Base-by-base conservation (phyloP, 2,113 vertebrate genomes). In the Dermatemys mawii region DNA sequence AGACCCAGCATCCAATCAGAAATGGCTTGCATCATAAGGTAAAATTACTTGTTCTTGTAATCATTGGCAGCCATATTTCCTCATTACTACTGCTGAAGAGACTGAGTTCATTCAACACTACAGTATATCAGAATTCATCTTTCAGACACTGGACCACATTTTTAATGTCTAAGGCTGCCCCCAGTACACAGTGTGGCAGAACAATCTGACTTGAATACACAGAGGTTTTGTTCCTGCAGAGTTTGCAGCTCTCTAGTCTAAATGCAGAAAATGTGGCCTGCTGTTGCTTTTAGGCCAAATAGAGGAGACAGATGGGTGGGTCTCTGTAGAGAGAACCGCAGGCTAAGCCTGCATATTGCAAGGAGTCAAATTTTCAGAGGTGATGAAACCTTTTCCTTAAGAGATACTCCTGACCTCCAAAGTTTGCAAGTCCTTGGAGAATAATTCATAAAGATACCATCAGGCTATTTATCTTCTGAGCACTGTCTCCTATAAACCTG, bases 11-110 rank as follows among this genome's bases (percentile, higher is more conserved):
- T 95, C 99, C 99, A 16, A 97, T 99, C 98, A 98, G 99, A 95
- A 98, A 99, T 82, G 98, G 98, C 78, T 98, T 99, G 79, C 99
- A 99, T 96, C 99, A 99, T 98, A 99, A 99, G 99, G 99, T 98
- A 93, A 81, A 6, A 41, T 8, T 10, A 6, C 48, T 38, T 38
- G 11, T 44, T 14, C 48, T 79, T 13, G 63, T 78, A 55, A 50
- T 44, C 22, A 53, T 35, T 21, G 19, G 13, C 46, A 51, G 11
- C 13, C 53, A 70, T 1, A 0, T 49, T 24, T 55, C 63, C 81
- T 78, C 17, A n/a, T 67, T 78, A 29, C 26, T 76, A 16, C 75
- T 27, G 6, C 44, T 93, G 50, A 88, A 85, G 54, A 48, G 29
- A n/a, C 2, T 85, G 50, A 88, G 46, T 6, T 86, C 89, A 70